A percentile compares a stretch with the other conserved stretches of the same genome.
Conservation (phyloP, 2,888 invertebrate genomes). For the Cristatella mucedo region DNA sequence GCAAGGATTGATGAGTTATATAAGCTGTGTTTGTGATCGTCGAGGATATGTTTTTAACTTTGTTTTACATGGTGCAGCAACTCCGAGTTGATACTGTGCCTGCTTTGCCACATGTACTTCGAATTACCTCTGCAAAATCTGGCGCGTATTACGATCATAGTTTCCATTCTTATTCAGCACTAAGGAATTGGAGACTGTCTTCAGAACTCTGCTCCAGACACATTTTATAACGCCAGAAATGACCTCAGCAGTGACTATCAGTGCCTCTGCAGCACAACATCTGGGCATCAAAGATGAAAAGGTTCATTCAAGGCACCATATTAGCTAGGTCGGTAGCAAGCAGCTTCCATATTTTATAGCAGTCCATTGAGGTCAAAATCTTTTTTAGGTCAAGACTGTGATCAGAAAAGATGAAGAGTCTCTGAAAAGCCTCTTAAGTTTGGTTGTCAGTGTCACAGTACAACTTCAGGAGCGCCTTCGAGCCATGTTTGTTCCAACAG, state of each 20-base stretch:
- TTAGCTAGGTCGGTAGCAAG: not conserved
- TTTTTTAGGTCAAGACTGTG: constrained; percentile 16
- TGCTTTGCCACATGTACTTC: no score
- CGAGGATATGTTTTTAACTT: no score
- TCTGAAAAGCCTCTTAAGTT: constrained; percentile 19
- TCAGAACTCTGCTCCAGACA: constrained; percentile 24
- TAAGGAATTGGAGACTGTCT: constrained; percentile 26
- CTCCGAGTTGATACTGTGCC: no score
- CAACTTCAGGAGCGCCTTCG: constrained; percentile 31
- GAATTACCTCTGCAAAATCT: no score
- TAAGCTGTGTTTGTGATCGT: no score
- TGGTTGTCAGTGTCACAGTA: constrained; percentile 28
- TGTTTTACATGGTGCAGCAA: no score
- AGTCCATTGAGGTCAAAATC: not conserved
- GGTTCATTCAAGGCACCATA: constrained; percentile 14
- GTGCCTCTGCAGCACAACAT: constrained; percentile 15
- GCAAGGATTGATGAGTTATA: no score
- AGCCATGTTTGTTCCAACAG: constrained; percentile 31
- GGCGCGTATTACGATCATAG: no score
- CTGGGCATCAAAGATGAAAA: constrained; percentile 25
- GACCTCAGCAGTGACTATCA: constrained; percentile 9
- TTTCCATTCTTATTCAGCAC: constrained; percentile 15
- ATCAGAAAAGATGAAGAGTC: constrained; percentile 22
- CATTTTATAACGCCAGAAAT: constrained; percentile 30
- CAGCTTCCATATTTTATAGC: not conserved